Conservation (phyloP, 2,113 vertebrate species). For the Rhabdornis inornatus region DNA sequence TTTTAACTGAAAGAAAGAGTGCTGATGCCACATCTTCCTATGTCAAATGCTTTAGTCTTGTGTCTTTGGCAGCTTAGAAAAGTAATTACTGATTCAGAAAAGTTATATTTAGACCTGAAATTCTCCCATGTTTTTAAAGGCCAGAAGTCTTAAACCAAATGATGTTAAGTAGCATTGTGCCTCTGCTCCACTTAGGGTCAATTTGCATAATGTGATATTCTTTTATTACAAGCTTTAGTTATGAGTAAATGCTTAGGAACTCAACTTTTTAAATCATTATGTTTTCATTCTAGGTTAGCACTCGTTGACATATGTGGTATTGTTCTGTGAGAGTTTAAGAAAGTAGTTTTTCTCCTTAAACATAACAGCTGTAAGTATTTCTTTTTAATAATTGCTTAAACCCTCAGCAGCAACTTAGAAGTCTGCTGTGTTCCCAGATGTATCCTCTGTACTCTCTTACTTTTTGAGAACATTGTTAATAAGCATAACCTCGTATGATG, state of each 20-base stretch:
- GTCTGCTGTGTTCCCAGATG: not conserved
- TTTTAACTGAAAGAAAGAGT: not conserved
- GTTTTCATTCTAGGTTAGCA: not conserved
- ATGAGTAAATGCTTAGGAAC: not conserved
- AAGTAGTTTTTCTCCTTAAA: not conserved
- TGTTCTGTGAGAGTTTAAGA: not conserved
- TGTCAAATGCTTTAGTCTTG: not conserved
- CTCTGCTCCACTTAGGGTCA: not conserved
- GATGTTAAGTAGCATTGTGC: not conserved
- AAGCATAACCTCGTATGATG: not conserved
- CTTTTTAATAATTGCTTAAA: not conserved
- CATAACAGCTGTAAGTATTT: not conserved
- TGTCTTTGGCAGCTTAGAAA: not conserved
- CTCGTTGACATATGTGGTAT: not conserved
- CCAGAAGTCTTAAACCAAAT: not conserved
- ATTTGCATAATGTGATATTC: not conserved
- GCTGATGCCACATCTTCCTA: not conserved
- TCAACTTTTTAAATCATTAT: not conserved
- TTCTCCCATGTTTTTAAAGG: not conserved
- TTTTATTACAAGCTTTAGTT: not conserved
- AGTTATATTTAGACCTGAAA: not conserved
- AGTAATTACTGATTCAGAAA: not conserved
- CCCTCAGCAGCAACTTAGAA: not conserved
- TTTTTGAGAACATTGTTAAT: not conserved
- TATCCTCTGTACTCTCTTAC: not conserved